phyloP scores from a whole-genome alignment of 2,113 vertebrate genomes.

The Antidorcas marsupialis region DNA sequence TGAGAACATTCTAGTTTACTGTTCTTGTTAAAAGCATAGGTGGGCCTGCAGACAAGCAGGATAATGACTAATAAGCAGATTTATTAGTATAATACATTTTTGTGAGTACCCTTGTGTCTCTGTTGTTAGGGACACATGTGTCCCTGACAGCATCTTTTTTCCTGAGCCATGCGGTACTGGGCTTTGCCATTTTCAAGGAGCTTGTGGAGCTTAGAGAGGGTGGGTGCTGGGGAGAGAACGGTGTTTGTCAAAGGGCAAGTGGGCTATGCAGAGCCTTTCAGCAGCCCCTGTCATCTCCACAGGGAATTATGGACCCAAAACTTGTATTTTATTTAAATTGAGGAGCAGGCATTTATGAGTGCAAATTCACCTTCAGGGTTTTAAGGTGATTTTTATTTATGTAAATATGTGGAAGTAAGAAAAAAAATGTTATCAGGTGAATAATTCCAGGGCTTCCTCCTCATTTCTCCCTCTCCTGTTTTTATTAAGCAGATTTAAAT shows the following conservation, averaged over 20 bases:
- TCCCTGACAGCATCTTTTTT: background rate
- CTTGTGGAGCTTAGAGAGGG: background rate
- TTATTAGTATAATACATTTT: accelerated
- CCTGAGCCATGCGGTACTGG: background rate
- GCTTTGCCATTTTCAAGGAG: background rate
- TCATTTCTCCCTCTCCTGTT: background rate
- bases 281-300: background rate
- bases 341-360: background rate
- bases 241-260: background rate
- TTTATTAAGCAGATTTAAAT: background rate
- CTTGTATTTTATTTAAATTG: background rate
- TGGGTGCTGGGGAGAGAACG: background rate
- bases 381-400: background rate
- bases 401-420: background rate
- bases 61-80: background rate
- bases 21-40: background rate
- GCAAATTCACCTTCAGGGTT: background rate
- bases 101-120: background rate
- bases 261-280: background rate
- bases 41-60: background rate
- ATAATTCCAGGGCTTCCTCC: background rate
- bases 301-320: background rate
- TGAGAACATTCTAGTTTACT: background rate
- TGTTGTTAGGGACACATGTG: too few species aligned
- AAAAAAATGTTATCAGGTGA: background rate